Conservation (phyloP, 1,140 invertebrate species). For the Atta cephalotes region DNA sequence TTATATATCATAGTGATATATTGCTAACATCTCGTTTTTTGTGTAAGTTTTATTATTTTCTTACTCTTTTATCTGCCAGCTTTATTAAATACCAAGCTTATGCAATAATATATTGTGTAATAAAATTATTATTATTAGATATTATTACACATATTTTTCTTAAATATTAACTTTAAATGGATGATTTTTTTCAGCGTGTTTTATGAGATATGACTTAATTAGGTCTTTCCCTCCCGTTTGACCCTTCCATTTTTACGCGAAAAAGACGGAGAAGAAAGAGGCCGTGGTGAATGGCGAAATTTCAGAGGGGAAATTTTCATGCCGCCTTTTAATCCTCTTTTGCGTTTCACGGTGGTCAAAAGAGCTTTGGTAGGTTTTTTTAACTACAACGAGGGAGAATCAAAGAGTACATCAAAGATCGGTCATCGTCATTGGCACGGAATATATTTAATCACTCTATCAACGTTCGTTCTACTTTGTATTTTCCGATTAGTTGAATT, state of each 20-base stretch:
- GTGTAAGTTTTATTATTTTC: not conserved
- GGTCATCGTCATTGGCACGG: slow-evolving; percentile 38
- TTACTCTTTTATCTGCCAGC: not conserved
- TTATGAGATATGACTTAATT: not conserved
- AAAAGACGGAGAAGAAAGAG: slow-evolving; percentile 60
- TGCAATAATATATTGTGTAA: not conserved
- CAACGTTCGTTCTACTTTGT: slow-evolving; percentile 17
- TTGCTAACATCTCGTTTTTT: not conserved
- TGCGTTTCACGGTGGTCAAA: slow-evolving; percentile 65
- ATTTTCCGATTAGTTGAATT: slow-evolving; percentile 30
- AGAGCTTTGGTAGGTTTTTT: slow-evolving; percentile 67
- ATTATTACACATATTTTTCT: not conserved
- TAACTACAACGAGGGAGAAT: slow-evolving; percentile 29
- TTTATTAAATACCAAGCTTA: not conserved
- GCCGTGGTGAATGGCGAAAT: slow-evolving; percentile 48
- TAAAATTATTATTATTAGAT: not conserved
- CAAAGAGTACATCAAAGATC: slow-evolving; percentile 58
- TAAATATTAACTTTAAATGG: not conserved
- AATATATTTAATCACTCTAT: slow-evolving; percentile 71
- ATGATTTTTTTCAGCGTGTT: slow-evolving; percentile 15
- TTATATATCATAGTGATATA: not conserved
- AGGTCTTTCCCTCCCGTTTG: not conserved
- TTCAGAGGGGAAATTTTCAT: slow-evolving; percentile 47
- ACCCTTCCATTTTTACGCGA: slow-evolving; percentile 52
- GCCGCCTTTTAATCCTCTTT: slow-evolving; percentile 72